Percentiles rank a stretch among this genome's conserved stretches.
These are phyloP conservation scores for Taenaris catops DNA, from an alignment of 2,888 invertebrate genomes.

Conservation along the genomic window DNA sequence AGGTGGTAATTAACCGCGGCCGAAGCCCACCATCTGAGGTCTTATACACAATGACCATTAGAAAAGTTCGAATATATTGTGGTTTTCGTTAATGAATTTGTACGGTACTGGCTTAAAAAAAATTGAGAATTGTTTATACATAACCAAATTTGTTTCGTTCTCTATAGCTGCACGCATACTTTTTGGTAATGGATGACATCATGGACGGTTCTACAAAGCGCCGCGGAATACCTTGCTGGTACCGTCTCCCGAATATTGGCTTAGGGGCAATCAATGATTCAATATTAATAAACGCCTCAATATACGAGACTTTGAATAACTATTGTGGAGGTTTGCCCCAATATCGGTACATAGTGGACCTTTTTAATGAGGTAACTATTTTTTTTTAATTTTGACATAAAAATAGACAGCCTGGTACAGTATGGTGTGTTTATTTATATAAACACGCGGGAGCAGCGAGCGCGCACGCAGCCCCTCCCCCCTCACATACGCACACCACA, in stretches of 20 bases:
- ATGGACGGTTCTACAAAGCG: slow-evolving; percentile 92
- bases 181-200: slow-evolving; percentile 93
- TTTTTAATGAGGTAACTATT: slow-evolving; percentile 86
- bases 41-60: no score
- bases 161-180: slow-evolving; percentile 89
- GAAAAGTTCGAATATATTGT: no score
- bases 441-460: no score
- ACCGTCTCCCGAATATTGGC: slow-evolving; percentile 85
- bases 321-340: slow-evolving; percentile 85
- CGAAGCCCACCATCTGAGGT: no score
- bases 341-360: slow-evolving; percentile 85
- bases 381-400: background rate
- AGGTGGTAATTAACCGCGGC: no score
- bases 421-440: no score
- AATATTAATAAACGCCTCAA: slow-evolving; percentile 86
- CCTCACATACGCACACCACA: no score
- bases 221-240: slow-evolving; percentile 96
- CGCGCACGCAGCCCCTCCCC: no score
- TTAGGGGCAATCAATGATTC: slow-evolving; percentile 92
- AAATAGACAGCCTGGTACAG: no score
- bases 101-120: no score
- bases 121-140: no score
- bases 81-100: no score
- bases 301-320: slow-evolving; percentile 85
- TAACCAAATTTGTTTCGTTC: background rate